Conservation (phyloP, 23 tunicate species). For the Ciona savignyi region DNA sequence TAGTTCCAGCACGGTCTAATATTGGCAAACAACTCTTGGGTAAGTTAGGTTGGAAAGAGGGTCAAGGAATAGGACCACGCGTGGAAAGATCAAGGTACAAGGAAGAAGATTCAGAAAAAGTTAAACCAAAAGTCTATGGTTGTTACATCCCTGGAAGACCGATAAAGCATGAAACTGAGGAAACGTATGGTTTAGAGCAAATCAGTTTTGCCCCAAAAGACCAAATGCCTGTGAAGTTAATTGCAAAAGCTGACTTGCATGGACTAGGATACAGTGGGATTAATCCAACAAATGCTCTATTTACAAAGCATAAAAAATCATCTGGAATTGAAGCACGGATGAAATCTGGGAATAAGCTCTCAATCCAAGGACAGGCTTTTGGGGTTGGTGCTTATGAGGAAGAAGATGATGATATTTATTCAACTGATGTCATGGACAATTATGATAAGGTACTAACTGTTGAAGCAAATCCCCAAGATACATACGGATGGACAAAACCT, state of each 20-base stretch:
- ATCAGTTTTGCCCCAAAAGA: slow-evolving; percentile 75
- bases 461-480: slow-evolving; percentile 45
- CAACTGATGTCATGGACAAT: slow-evolving; percentile 74
- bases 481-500: slow-evolving; percentile 84
- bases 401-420: slow-evolving; percentile 94
- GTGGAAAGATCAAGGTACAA: slow-evolving; percentile 11
- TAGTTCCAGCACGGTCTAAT: slow-evolving; percentile 61
- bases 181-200: slow-evolving; percentile 5
- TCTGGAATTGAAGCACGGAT: slow-evolving; percentile 41
- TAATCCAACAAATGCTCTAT: slow-evolving; percentile 72
- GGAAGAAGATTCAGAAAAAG: slow-evolving; percentile 25
- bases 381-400: slow-evolving; percentile 98
- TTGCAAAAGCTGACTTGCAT: slow-evolving; percentile 27
- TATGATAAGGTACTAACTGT: slow-evolving; percentile 58
- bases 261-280: slow-evolving; percentile 79
- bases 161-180: not conserved
- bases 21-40: slow-evolving; percentile 63
- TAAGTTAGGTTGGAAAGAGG: slow-evolving; percentile 91
- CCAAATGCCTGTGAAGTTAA: slow-evolving; percentile 17
- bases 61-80: slow-evolving; percentile 82
- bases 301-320: slow-evolving; percentile 59
- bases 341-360: slow-evolving; percentile 58
- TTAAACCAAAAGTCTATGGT: slow-evolving; percentile 36
- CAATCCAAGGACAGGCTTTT: slow-evolving; percentile 87
- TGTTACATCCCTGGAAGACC: slow-evolving; percentile 24